Evolutionary conservation across 2,797 vertebrate species (phyloP), one percentile per base, ranked within the genome.

Genomic region (Cetoscarus ocellatus): DNA sequence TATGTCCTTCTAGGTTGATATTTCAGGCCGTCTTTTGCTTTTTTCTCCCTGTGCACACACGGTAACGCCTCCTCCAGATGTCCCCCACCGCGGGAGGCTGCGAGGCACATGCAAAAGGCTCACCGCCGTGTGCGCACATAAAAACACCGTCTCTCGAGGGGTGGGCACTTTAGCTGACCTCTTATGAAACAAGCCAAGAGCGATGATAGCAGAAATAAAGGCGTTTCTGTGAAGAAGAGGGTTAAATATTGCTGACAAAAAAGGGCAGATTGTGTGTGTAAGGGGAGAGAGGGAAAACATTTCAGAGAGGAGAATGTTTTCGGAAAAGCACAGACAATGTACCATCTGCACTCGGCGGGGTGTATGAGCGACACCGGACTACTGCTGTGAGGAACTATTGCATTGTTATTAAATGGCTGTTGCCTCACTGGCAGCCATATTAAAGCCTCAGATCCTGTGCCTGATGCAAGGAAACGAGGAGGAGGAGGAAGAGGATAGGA

Each of bases 371-470:
- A 93, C 91, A 93, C 91, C 52, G 84, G 87, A 83, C 84, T 34
- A 86, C 93, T 83, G 92, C 94, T 94, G 93, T 85, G 94, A 93
- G 88, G 83, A 88, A 91, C 91, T 92, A 91, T 93, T 88, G 87
- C 92, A 92, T 93, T 94, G 92, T 94, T 93, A 94, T 93, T 94
- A 93, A 93, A 91, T 91, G 90, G 91, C 87, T 89, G 80, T 91
- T 88, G 88, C 86, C 85, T 90, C 91, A 85, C 88, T 90, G 89
- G 92, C 91, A 91, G 88, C 87, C 91, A 92, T 93, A 92, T 93
- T 93, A 90, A 91, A 90, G 84, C 82, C 69, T 90, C 83, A 90
- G 88, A 92, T 91, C 86, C 80, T 83, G 60, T 79, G 90, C 77
- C 89, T 83, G 85, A 90, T 89, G 89, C 77, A 80, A 83, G 69